A percentile compares a stretch with the other conserved stretches of the same genome.
Evolutionary conservation across 1,140 invertebrate genomes (phyloP).

Genomic region (Hyles euphorbiae): DNA sequence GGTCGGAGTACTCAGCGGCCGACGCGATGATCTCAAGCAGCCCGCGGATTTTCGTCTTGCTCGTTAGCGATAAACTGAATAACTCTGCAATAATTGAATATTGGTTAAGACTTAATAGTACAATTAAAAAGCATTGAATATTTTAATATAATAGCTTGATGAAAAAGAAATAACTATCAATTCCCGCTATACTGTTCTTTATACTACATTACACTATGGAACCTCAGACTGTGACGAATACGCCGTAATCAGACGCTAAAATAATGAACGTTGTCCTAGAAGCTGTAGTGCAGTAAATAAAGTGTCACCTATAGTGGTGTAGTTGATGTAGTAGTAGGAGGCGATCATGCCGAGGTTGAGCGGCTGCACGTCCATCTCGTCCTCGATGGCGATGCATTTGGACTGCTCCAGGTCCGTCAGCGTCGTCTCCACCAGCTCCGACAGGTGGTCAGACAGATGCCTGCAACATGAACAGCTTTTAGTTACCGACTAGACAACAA

Average conservation of each 20-base stretch:
- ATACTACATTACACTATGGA: too few species aligned
- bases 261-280: constrained; percentile 1
- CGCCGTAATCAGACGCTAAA: too few species aligned
- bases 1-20: constrained; percentile 96
- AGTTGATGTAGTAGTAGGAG: constrained; percentile 99
- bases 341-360: constrained; percentile 99
- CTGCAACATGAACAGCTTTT: too few species aligned
- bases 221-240: too few species aligned
- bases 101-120: too few species aligned
- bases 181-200: too few species aligned
- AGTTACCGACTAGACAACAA: too few species aligned
- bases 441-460: constrained; percentile 98
- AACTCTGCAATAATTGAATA: constrained; percentile 80
- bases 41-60: constrained; percentile 97
- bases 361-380: constrained; percentile 97
- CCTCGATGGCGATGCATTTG: constrained; percentile 98
- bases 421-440: constrained; percentile 98
- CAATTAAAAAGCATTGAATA: too few species aligned
- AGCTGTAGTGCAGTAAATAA: not conserved
- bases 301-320: constrained; percentile 94
- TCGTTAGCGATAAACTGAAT: constrained; percentile 97
- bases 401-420: constrained; percentile 97
- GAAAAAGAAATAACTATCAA: too few species aligned
- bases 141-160: too few species aligned
- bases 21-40: constrained; percentile 98